Evolutionary conservation across 1,140 invertebrate genomes (phyloP), one percentile per base, ranked within the genome.

Genomic region (Nasonia vitripennis): DNA sequence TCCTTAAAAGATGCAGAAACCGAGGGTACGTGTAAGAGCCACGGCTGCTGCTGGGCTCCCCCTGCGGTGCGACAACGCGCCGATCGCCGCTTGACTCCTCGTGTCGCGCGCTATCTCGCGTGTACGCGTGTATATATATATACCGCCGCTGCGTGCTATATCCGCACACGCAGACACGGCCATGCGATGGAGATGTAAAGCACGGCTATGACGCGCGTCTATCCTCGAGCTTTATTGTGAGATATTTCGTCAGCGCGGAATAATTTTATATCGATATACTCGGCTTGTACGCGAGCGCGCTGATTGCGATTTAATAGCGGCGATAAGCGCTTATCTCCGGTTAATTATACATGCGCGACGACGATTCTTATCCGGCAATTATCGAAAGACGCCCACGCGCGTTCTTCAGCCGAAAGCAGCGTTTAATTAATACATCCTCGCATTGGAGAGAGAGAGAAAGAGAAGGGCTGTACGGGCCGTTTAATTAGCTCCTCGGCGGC

Each of bases 61-160:
- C 83, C 84, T 55, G 84, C 17, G 71, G 84, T 11, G 84, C 84
- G 84, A 85, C 84, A 85, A 48, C 84, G 71, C 77, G 78, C 68
- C 77, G 45, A 14, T 12, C 83, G 48, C 78, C 78, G 78, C 83
- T 80, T 34, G 78, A 75, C 81, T 68, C 78, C 77, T 62, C n/a
- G 37, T 80, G 34, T 37, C 51, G 20, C 27, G 27, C 51, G 37
- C 41, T 51, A 51, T 81, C 41, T 23, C 27, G 5, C 70, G 17
- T 34, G 23, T 34, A 34, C 68, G 68, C 68, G 23, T 31, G 34
- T 31, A 71, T 17, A 31, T 34, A 71, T 31, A 71, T 17, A 31
- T 34, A 71, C 70, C 11, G 12, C 27, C 27, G 27, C 27, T 27
- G 27, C 14, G 10, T 37, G 34, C 34, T 55, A 20, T 55, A 20